These are phyloP conservation scores for Nomada ruficornis DNA, from an alignment of 2,888 invertebrate species.

Conservation along the genomic window DNA sequence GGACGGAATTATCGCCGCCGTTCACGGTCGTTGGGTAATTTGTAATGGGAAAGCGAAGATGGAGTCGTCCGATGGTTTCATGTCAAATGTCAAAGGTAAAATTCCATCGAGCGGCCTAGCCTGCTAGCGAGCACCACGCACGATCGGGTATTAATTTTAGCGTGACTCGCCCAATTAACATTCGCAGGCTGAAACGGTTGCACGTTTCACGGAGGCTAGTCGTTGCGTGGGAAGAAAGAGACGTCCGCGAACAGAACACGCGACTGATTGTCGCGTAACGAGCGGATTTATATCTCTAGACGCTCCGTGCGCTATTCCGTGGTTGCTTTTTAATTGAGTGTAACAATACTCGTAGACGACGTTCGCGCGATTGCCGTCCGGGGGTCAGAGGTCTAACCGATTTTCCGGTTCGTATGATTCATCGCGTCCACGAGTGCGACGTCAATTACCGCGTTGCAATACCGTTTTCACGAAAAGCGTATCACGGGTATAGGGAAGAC, in stretches of 20 bases:
- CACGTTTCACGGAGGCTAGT: constrained; percentile 74
- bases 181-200: constrained; percentile 40
- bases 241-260: constrained; percentile 42
- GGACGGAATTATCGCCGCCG: background rate
- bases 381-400: background rate
- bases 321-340: constrained; percentile 60
- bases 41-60: constrained; percentile 12
- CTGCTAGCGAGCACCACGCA: constrained; percentile 11
- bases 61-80: background rate
- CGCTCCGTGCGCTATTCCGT: constrained; percentile 49
- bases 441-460: constrained; percentile 9
- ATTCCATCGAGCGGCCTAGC: constrained; percentile 21
- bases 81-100: constrained; percentile 53
- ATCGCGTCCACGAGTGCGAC: background rate
- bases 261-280: constrained; percentile 57
- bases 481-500: no score
- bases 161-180: constrained; percentile 6
- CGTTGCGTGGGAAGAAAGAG: constrained; percentile 64
- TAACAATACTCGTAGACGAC: constrained; percentile 46
- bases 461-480: background rate
- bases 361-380: constrained; percentile 4
- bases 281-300: constrained; percentile 59
- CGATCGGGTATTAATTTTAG: constrained; percentile 48
- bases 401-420: constrained; percentile 24
- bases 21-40: background rate